These are phyloP conservation scores for Umimayanthus chanpuru DNA, from an alignment of 92 coral and sea anemone genomes.

Conservation along the genomic window DNA sequence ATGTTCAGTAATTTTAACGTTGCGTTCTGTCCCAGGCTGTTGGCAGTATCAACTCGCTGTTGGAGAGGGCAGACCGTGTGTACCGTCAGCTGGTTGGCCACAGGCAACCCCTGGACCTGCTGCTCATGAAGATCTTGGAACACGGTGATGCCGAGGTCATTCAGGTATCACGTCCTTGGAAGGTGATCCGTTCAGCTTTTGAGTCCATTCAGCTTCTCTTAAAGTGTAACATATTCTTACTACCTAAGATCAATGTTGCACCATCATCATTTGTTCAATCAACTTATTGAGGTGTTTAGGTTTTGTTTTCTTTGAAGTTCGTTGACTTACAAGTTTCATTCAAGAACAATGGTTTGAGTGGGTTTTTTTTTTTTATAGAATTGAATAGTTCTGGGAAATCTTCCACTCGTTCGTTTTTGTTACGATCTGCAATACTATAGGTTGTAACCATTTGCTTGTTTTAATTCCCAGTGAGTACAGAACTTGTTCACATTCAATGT, in stretches of 20 bases:
- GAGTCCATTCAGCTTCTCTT: neutral
- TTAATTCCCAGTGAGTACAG: neutral
- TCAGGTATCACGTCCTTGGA: constrained; percentile 56
- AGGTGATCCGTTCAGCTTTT: neutral
- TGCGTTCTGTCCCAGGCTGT: constrained; percentile 73
- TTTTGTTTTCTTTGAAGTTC: too few species aligned
- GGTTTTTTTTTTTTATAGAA: too few species aligned
- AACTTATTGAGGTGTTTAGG: too few species aligned
- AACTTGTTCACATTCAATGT: neutral
- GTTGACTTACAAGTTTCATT: too few species aligned
- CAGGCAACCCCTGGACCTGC: constrained; percentile 91
- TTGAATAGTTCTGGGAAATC: too few species aligned
- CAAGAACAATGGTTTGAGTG: too few species aligned
- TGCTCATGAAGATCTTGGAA: constrained; percentile 83
- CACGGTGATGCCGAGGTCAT: constrained; percentile 90
- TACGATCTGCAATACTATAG: too few species aligned
- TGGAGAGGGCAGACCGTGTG: constrained; percentile 98
- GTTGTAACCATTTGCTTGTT: too few species aligned
- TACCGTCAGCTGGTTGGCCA: constrained; percentile 95
- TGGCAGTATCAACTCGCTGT: constrained; percentile 84
- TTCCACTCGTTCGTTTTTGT: too few species aligned
- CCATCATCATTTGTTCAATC: too few species aligned
- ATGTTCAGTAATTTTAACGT: neutral
- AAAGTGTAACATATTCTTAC: too few species aligned
- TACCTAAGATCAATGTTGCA: too few species aligned